Conservation (phyloP, 2,113 vertebrate species). For the Marmota monax region DNA sequence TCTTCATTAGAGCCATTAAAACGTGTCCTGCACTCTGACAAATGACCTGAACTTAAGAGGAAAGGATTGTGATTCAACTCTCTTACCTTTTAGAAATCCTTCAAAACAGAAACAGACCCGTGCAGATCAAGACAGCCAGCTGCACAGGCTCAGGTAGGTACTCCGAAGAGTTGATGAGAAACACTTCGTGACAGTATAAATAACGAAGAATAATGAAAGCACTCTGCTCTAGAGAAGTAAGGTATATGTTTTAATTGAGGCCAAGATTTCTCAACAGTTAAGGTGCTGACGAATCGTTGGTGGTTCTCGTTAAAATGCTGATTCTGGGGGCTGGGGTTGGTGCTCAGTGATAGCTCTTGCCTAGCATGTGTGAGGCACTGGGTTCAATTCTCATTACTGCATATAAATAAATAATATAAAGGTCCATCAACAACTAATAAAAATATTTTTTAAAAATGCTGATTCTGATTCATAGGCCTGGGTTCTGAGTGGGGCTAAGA, state of each 20-base stretch:
- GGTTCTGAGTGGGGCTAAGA: neutral
- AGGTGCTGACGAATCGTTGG: neutral
- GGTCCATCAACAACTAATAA: too few species aligned
- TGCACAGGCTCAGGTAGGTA: neutral
- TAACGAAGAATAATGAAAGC: conserved; percentile 10
- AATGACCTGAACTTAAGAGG: conserved; percentile 67
- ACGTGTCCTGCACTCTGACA: conserved; percentile 75
- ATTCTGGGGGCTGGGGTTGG: neutral
- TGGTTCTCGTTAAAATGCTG: neutral
- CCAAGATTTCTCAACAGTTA: neutral
- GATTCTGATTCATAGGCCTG: neutral
- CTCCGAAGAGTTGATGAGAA: neutral
- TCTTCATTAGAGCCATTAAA: conserved; percentile 81
- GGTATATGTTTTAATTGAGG: neutral
- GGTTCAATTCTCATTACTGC: too few species aligned
- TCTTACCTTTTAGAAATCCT: neutral
- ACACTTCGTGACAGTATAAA: neutral
- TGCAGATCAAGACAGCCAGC: neutral
- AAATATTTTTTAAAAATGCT: neutral
- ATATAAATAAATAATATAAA: too few species aligned
- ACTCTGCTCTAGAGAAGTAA: conserved; percentile 63
- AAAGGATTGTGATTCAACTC: neutral
- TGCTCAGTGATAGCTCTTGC: too few species aligned
- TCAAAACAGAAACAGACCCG: conserved; percentile 3
- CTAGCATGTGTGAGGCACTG: too few species aligned